Percentiles rank a stretch among this genome's conserved stretches.
Conservation (phyloP, 2,797 vertebrate genomes). For the Macropodus opercularis region DNA sequence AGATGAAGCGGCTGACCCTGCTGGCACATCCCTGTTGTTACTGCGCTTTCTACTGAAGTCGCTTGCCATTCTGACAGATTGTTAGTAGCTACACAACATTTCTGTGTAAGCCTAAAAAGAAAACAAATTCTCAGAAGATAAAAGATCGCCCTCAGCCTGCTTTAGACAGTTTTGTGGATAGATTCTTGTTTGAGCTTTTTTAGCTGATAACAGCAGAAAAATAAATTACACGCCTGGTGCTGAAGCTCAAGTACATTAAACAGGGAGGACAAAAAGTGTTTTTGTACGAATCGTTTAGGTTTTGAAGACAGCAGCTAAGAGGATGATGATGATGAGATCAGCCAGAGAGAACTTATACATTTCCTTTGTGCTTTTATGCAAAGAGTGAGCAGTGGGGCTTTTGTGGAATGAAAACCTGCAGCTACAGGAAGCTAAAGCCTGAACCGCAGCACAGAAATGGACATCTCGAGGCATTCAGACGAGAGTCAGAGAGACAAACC, state of each 20-base stretch:
- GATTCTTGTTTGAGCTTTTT: conserved; percentile 13
- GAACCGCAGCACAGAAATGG: conserved; percentile 15
- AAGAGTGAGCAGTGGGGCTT: conserved; percentile 3
- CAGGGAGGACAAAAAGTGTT: not conserved
- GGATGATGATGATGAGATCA: conserved; percentile 22
- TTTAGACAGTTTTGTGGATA: conserved; percentile 4
- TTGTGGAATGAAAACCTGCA: conserved; percentile 15
- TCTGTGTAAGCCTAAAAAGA: conserved; percentile 9
- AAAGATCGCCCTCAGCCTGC: conserved; percentile 19
- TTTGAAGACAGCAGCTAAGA: conserved; percentile 6
- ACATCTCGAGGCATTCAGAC: conserved; percentile 29
- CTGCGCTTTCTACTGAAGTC: not conserved
- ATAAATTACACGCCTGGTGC: conserved; percentile 10
- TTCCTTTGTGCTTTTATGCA: conserved; percentile 8
- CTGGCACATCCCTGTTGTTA: conserved; percentile 11
- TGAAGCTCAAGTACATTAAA: conserved; percentile 14
- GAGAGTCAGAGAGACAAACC: conserved; percentile 39
- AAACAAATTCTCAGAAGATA: conserved; percentile 13
- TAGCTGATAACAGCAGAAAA: conserved; percentile 13
- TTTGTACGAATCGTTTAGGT: conserved; percentile 9
- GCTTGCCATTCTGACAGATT: conserved; percentile 12
- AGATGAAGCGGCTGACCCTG: conserved; percentile 39
- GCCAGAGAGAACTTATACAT: conserved; percentile 5
- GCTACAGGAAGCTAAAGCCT: conserved; percentile 7
- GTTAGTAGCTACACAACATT: not conserved